Percentiles rank a stretch among this genome's conserved stretches.
phyloP scores from a whole-genome alignment of 1,140 invertebrate genomes.

The Lutraria rhynchaena region DNA sequence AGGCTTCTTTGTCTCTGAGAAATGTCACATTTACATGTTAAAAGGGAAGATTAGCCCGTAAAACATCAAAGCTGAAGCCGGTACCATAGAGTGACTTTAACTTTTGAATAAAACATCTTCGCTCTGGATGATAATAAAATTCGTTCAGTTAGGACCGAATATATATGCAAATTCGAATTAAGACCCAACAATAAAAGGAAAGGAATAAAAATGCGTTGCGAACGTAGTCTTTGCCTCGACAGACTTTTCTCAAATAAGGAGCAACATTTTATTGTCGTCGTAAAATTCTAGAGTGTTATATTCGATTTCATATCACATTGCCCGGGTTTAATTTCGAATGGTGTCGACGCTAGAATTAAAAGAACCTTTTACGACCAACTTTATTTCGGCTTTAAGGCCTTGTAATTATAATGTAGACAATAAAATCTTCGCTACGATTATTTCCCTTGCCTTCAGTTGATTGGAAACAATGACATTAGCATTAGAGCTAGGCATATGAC shows the following conservation, averaged over 20 bases:
- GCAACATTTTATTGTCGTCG: conserved; percentile 58
- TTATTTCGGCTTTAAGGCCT: conserved; percentile 59
- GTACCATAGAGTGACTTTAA: conserved; percentile 25
- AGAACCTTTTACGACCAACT: conserved; percentile 51
- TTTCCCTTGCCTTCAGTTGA: conserved; percentile 32
- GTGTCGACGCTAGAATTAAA: conserved; percentile 60
- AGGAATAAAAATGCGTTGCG: conserved; percentile 40
- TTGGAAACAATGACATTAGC: conserved; percentile 54
- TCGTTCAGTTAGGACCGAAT: conserved; percentile 45
- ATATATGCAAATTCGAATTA: conserved; percentile 62
- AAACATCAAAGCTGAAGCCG: conserved; percentile 34
- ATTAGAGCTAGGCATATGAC: conserved; percentile 32
- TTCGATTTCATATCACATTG: conserved; percentile 59
- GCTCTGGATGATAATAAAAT: conserved; percentile 40
- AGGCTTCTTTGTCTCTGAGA: conserved; percentile 30
- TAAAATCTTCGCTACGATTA: conserved; percentile 59
- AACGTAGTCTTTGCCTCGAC: conserved; percentile 36
- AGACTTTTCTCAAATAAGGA: conserved; percentile 58
- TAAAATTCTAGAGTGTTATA: conserved; percentile 60
- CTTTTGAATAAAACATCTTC: conserved; percentile 47
- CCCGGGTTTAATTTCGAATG: conserved; percentile 59
- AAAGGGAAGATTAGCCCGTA: conserved; percentile 31
- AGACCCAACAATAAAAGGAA: conserved; percentile 54
- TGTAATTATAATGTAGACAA: conserved; percentile 61
- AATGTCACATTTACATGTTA: conserved; percentile 27